Evolutionary conservation across 1,140 invertebrate genomes (phyloP), one percentile per base, ranked within the genome.

Genomic region (Pseudomyrmex sp.): DNA sequence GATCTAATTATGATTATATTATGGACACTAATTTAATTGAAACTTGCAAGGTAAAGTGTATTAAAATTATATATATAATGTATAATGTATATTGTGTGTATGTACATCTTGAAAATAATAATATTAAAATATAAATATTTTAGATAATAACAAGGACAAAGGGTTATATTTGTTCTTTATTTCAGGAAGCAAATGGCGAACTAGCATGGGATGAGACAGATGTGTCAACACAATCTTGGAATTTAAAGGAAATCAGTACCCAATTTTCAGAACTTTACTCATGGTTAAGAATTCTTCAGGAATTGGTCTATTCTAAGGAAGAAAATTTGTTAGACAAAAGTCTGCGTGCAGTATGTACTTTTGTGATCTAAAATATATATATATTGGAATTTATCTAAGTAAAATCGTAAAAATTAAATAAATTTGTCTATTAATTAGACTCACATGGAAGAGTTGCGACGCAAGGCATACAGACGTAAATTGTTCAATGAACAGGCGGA

Each of bases 21-120:
- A 98, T 99, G 98, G 97, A 98, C 93, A 98, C 97, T 92, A 97
- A 98, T 91, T 96, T 98, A 79, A 97, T 98, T 83, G 97, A 98
- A 91, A 97, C 96, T 86, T 98, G 98, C 95, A 96, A 96, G 94
- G 97, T 97, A 93, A 46, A 0, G 35, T 77, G 8, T 13, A 26
- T 2, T 58, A 12, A 68, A 69, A 52, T 59, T 63, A 52, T 35
- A 73, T 76, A 13, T 82, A 50, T 44, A 10, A 62, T 3, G 20
- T 82, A 50, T 44, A 10, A 62, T 3, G 20, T 18, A 58, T 15
- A 35, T 62, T 23, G 7, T 2, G 18, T 12, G 58, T 5, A 76
- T 66, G 4, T 56, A 35, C 35, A 35, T 35, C 35, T 35, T 35
- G 5, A 35, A 35, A 7, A 35, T 35, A 5, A 35, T 5, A 69